phyloP scores from a whole-genome alignment of 2,888 invertebrate genomes.

The Neria commutata region DNA sequence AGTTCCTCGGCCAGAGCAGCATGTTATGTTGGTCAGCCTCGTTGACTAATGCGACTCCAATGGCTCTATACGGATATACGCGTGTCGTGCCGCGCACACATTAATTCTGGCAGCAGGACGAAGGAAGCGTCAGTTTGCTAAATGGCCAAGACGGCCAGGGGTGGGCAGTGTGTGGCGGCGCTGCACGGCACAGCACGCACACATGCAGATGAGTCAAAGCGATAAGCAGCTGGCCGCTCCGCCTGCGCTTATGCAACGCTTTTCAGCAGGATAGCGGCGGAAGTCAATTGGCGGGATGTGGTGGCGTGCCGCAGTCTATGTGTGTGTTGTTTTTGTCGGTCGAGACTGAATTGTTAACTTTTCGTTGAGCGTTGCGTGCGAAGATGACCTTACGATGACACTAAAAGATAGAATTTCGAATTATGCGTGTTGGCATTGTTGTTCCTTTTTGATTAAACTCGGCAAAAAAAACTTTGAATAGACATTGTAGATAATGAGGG shows the following conservation, averaged over 20 bases:
- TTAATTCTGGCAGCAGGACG: slow-evolving; percentile 33
- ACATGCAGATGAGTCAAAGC: background rate
- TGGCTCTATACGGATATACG: slow-evolving; percentile 15
- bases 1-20: background rate
- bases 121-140: background rate
- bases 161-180: too few relatives aligned
- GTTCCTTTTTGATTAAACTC: too few relatives aligned
- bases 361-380: slow-evolving; percentile 29
- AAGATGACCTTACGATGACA: slow-evolving; percentile 59
- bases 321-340: background rate
- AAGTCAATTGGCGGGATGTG: slow-evolving; percentile 17
- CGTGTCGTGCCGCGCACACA: slow-evolving; percentile 39
- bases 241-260: slow-evolving; percentile 29
- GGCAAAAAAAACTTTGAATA: too few relatives aligned
- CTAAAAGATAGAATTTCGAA: slow-evolving; percentile 37
- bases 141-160: background rate
- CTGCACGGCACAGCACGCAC: too few relatives aligned
- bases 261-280: slow-evolving; percentile 17
- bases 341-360: slow-evolving; percentile 9
- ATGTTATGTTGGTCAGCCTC: slow-evolving; percentile 8
- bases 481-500: too few relatives aligned
- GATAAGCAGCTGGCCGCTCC: slow-evolving; percentile 27
- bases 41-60: slow-evolving; percentile 26
- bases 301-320: background rate
- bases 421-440: background rate